Percentiles rank a stretch among this genome's conserved stretches.
phyloP scores from a whole-genome alignment of 2,888 invertebrate genomes.

The Sycophila texana region DNA sequence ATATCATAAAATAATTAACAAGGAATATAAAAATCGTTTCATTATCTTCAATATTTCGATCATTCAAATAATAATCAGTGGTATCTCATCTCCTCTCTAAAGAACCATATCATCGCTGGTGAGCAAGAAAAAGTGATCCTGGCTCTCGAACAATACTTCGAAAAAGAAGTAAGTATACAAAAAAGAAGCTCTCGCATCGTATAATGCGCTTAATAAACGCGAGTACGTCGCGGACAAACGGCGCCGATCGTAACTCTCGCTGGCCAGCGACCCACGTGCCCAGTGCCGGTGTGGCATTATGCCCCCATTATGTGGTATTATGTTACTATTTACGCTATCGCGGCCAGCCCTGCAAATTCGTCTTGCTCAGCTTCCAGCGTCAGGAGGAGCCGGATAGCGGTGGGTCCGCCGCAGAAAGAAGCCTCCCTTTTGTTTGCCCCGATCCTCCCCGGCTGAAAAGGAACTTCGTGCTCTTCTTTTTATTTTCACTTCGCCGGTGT shows the following conservation, averaged over 20 bases:
- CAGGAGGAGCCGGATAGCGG: not conserved
- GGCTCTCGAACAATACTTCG: not conserved
- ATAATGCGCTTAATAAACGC: constrained; percentile 14
- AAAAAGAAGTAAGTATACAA: not conserved
- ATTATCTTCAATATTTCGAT: no score
- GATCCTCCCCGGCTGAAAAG: no score
- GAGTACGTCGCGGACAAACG: constrained; percentile 63
- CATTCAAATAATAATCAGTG: no score
- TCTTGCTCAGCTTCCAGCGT: constrained; percentile 66
- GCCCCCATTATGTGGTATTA: constrained; percentile 73
- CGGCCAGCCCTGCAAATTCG: constrained; percentile 67
- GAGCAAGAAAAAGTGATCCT: no score
- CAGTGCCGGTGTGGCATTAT: constrained; percentile 67
- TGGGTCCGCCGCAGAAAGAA: no score
- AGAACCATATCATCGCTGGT: no score
- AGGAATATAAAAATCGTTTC: no score
- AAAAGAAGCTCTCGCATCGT: not conserved
- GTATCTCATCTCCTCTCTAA: no score
- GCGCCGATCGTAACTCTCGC: constrained; percentile 67
- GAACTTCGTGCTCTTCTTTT: no score
- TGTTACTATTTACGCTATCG: constrained; percentile 74
- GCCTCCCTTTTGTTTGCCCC: no score
- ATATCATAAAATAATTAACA: no score
- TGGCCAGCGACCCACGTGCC: constrained; percentile 63
- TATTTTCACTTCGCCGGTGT: no score